Evolutionary conservation across 2,113 vertebrate genomes (phyloP).

Genomic region (Phodopus roborovskii): DNA sequence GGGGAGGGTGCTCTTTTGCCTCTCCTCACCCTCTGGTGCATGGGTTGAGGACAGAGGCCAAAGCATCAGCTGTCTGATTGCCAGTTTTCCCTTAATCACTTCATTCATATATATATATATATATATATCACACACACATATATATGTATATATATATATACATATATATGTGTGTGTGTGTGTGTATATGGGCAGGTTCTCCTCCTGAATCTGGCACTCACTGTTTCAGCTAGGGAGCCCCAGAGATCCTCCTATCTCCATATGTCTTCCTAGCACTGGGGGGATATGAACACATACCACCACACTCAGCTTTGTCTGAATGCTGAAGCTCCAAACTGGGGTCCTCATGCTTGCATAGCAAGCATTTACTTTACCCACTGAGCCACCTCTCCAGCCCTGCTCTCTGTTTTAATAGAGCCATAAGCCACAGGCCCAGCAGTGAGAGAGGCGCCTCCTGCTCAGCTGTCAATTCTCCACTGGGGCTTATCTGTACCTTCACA

Average conservation of each 20-base stretch:
- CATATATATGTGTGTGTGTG: no score
- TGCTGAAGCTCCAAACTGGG: not conserved
- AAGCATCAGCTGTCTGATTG: not conserved
- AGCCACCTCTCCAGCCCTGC: not conserved
- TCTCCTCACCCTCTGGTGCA: not conserved
- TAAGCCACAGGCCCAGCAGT: not conserved
- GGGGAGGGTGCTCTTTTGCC: not conserved
- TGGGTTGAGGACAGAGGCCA: not conserved
- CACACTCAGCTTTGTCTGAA: not conserved
- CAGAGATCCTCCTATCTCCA: not conserved
- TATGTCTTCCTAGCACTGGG: not conserved
- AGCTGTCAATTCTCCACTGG: constrained; percentile 82
- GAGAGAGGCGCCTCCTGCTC: not conserved
- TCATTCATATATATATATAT: no score
- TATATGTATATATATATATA: no score
- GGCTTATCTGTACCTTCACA: constrained; percentile 84
- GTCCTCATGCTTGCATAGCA: not conserved
- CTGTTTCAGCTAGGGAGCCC: not conserved
- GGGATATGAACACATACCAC: not conserved
- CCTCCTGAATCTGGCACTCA: not conserved
- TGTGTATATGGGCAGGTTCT: no score
- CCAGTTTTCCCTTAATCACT: no score
- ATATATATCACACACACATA: no score
- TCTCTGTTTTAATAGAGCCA: not conserved
- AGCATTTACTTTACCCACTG: not conserved